A percentile compares a stretch with the other conserved stretches of the same genome.
These are phyloP conservation scores for Notoglanidium macrostoma DNA, from an alignment of 2,797 vertebrate genomes.

Conservation along the genomic window DNA sequence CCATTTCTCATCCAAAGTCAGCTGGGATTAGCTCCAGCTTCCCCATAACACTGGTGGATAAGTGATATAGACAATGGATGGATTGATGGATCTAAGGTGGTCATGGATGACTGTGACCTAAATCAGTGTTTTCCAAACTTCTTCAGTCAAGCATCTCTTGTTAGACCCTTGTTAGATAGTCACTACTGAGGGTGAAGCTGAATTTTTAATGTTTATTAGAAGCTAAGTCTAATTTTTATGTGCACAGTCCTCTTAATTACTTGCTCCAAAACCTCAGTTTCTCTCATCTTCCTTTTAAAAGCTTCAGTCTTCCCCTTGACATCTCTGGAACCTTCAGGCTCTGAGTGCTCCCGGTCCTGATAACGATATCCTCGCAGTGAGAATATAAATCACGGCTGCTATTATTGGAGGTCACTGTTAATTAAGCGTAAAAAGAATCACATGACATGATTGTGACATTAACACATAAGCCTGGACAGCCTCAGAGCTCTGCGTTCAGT, in stretches of 20 bases:
- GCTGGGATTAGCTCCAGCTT: no score
- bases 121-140: background rate
- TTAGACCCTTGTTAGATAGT: background rate
- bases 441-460: constrained; percentile 29
- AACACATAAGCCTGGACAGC: constrained; percentile 2
- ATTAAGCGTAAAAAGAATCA: constrained; percentile 46
- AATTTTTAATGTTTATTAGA: background rate
- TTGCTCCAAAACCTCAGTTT: background rate
- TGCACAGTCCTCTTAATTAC: background rate
- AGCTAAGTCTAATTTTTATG: background rate
- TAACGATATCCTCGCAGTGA: background rate
- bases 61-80: no score
- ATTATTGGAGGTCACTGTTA: constrained; percentile 50
- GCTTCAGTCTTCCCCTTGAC: background rate
- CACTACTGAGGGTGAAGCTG: background rate
- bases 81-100: background rate
- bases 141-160: background rate
- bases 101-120: background rate
- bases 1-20: no score
- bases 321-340: background rate
- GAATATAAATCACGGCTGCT: constrained; percentile 29
- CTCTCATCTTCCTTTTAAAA: constrained; percentile 8
- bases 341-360: background rate
- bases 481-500: background rate
- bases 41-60: no score